Evolutionary conservation across 2,113 vertebrate genomes (phyloP).

Genomic region (Lampris megalopsis): DNA sequence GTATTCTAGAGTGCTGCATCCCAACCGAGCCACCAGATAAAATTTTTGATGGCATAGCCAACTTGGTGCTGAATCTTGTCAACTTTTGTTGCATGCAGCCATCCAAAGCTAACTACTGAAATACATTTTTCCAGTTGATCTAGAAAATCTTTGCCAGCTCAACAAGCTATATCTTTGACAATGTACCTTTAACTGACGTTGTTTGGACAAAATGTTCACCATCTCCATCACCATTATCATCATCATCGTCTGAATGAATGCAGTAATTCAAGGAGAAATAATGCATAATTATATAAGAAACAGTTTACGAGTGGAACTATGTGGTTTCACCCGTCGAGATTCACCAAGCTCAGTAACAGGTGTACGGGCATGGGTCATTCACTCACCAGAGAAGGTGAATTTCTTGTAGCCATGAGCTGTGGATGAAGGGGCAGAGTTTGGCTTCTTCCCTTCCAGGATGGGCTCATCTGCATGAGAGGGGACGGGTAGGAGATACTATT

Average conservation of each 20-base stretch:
- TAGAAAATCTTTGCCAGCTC: background rate
- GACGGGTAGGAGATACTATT: conserved; percentile 10
- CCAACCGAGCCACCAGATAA: no score
- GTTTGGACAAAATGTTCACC: conserved; percentile 46
- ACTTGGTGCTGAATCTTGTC: background rate
- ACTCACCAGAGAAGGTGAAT: conserved; percentile 85
- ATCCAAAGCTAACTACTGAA: background rate
- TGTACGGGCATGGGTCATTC: background rate
- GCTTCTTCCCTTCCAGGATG: conserved; percentile 67
- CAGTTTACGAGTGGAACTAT: background rate
- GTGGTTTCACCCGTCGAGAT: no score
- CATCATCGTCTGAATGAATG: conserved; percentile 61
- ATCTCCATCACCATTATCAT: conserved; percentile 26
- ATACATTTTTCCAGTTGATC: background rate
- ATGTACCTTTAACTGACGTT: conserved; percentile 42
- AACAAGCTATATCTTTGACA: background rate
- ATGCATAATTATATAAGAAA: conserved; percentile 10
- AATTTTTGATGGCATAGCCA: background rate
- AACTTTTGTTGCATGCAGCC: background rate
- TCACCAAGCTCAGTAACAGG: background rate
- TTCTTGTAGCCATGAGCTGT: conserved; percentile 73
- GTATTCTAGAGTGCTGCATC: no score
- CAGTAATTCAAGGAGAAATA: conserved; percentile 42
- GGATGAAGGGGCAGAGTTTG: conserved; percentile 59
- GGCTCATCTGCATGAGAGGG: conserved; percentile 61